These are phyloP conservation scores for Eublepharis macularius DNA, from an alignment of 2,113 vertebrate genomes.

Conservation along the genomic window DNA sequence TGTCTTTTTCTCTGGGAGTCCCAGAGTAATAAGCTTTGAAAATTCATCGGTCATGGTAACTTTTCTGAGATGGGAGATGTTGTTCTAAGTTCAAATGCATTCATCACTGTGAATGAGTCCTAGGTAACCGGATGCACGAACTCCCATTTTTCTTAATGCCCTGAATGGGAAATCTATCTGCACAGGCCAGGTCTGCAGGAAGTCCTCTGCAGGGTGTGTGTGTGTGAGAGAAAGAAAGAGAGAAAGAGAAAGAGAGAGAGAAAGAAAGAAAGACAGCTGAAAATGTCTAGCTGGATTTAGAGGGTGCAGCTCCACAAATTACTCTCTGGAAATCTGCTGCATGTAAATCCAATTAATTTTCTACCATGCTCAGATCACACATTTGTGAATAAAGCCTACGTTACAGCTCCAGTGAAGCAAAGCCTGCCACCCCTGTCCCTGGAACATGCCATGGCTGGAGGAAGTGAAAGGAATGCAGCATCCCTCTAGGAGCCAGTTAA, in stretches of 20 bases:
- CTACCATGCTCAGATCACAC: neutral
- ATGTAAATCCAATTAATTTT: neutral
- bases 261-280: neutral
- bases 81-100: neutral
- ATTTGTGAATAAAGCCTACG: no score
- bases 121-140: neutral
- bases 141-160: neutral
- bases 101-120: neutral
- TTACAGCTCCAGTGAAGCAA: neutral
- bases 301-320: neutral
- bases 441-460: neutral
- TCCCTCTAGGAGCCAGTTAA: neutral
- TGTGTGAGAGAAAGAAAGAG: no score
- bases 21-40: no score
- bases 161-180: neutral
- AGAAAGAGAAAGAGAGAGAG: neutral
- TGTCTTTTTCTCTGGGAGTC: neutral
- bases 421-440: neutral
- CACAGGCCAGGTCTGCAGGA: no score
- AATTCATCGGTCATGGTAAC: neutral
- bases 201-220: no score
- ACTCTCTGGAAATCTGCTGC: neutral
- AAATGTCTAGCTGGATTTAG: neutral
- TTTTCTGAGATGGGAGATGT: neutral
- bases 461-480: neutral